These are phyloP conservation scores for Dipodomys ordii DNA, from an alignment of 2,113 vertebrate genomes.

Conservation along the genomic window DNA sequence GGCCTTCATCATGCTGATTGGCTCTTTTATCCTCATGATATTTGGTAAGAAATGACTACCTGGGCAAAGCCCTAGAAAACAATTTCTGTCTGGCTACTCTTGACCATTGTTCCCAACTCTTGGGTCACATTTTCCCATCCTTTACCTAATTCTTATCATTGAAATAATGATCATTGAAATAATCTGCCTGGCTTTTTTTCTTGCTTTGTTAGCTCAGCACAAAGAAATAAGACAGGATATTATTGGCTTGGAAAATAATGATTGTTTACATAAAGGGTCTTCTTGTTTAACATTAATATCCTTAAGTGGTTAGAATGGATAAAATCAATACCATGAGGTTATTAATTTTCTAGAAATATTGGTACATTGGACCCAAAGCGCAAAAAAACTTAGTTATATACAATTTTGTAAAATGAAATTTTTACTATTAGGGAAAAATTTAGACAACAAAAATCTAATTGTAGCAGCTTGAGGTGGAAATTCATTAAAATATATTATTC, in stretches of 20 bases:
- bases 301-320: background rate
- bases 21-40: slow-evolving; percentile 92
- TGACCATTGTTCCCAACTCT: background rate
- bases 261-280: background rate
- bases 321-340: background rate
- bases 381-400: background rate
- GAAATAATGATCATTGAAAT: background rate
- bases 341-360: background rate
- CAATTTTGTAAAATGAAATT: background rate
- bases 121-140: background rate
- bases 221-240: background rate
- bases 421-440: background rate
- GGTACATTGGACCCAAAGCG: background rate
- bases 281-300: background rate
- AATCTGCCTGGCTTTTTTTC: background rate
- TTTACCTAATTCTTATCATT: background rate
- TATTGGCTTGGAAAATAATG: background rate
- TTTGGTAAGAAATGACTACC: slow-evolving; percentile 85
- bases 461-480: background rate
- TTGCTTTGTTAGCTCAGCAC: background rate
- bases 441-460: background rate
- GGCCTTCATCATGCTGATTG: slow-evolving; percentile 91
- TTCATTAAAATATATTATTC: background rate
- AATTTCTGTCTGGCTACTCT: background rate
- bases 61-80: too few species aligned